A percentile compares a stretch with the other conserved stretches of the same genome.
Conservation (phyloP, 1,140 invertebrate genomes). For the Rhopalosiphum padi region DNA sequence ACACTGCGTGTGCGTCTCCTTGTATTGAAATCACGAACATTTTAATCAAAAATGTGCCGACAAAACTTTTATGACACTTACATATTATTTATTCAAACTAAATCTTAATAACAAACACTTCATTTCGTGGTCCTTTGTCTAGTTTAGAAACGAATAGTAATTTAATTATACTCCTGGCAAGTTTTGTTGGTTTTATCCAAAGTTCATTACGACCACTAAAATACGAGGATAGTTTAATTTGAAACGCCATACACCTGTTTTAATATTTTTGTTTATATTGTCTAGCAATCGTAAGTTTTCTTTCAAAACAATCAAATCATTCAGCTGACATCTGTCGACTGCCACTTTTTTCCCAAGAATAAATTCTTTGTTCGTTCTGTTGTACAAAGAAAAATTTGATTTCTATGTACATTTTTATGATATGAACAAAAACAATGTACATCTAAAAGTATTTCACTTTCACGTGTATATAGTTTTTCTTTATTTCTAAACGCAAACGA, state of each 20-base stretch:
- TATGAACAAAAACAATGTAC: neutral
- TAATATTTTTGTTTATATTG: slow-evolving; percentile 8
- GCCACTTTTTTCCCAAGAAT: neutral
- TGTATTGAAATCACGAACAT: neutral
- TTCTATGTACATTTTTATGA: neutral
- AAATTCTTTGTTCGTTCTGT: neutral
- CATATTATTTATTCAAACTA: neutral
- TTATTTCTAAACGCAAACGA: neutral
- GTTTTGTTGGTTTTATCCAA: slow-evolving; percentile 24
- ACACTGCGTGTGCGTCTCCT: neutral
- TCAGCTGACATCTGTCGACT: slow-evolving; percentile 13
- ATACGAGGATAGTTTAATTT: neutral
- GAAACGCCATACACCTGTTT: slow-evolving; percentile 16
- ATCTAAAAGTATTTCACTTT: neutral
- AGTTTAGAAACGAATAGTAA: neutral
- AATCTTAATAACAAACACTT: neutral
- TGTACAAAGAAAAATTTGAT: neutral
- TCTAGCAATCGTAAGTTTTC: neutral
- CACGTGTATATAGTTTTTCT: neutral
- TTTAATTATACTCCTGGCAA: slow-evolving; percentile 13
- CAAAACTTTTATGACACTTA: slow-evolving; percentile 15
- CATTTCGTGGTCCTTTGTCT: slow-evolving; percentile 7
- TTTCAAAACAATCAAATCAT: slow-evolving; percentile 30
- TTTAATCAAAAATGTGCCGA: neutral
- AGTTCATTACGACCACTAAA: slow-evolving; percentile 3